A percentile compares a stretch with the other conserved stretches of the same genome.
Evolutionary conservation across 2,113 vertebrate genomes (phyloP).

Genomic region (Indicator maculatus): DNA sequence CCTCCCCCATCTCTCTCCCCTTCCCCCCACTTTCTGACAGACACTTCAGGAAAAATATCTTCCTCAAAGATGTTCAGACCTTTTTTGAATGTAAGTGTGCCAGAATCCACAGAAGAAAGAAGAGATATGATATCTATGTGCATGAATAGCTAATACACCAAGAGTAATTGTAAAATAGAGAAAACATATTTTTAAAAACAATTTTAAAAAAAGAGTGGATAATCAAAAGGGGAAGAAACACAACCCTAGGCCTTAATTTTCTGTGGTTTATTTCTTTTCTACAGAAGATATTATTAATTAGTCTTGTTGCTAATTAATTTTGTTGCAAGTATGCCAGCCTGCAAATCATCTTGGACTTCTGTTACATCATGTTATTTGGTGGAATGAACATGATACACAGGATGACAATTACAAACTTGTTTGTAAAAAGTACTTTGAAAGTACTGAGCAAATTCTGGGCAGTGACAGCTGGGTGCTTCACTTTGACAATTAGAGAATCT

Average conservation of each 20-base stretch:
- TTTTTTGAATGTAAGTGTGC: background rate
- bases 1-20: rapidly evolving
- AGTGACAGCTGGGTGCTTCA: background rate
- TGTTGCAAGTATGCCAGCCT: background rate
- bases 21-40: background rate
- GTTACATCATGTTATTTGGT: background rate
- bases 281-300: background rate
- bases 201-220: background rate
- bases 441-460: background rate
- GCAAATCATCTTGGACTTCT: background rate
- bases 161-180: background rate
- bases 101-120: background rate
- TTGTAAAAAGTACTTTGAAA: background rate
- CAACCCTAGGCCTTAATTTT: background rate
- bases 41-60: background rate
- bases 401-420: background rate
- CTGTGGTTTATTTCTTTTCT: background rate
- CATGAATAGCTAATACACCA: background rate
- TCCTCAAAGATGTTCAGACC: background rate
- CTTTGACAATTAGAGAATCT: background rate
- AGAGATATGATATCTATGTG: no score
- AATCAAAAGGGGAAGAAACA: background rate
- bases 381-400: background rate
- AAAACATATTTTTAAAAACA: background rate
- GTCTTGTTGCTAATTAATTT: background rate